Base-by-base conservation (phyloP, 2,797 vertebrate species). In the Typhlichthys eigenmanni region DNA sequence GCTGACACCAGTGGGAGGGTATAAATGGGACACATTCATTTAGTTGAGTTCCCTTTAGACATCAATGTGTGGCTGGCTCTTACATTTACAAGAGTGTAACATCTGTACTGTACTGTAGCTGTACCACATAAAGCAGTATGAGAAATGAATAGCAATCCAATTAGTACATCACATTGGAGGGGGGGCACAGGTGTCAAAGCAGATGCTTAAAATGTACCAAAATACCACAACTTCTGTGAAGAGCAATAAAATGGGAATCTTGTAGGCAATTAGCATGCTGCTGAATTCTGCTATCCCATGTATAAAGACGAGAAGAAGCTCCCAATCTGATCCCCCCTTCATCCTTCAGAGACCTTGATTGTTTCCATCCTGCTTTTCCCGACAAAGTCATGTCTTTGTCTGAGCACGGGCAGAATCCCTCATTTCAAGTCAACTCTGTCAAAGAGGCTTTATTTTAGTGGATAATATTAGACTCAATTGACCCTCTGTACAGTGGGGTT, bases 341-440 rank as follows among this genome's bases (percentile, higher is more conserved):
- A 57, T 52, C 61, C 57, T 62, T 12, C 52, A 13, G 48, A 56
- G 29, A 17, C 48, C 59, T 60, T 72, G 60, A 78, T 67, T 57
- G 57, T 51, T 57, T 76, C 64, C 64, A 74, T 68, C 17, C 73
- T 48, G 67, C 34, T 68, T 56, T 70, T 49, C 8, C 46, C 59
- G 73, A 80, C 78, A 80, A 86, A 92, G 85, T 81, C 43, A 78
- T 72, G 60, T 87, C 87, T 91, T 91, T 92, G 87, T 92, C 79
- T 78, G 59, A 67, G 75, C 54, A 66, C 64, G 64, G 54, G 72
- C 57, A 85, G 75, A 89, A 80, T 80, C 78, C 85, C 87, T 80
- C 49, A 32, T 32, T 45, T 70, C 74, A n/a, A 54, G 62, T 79
- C 70, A 68, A 34, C 72, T 66, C 58, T 2, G 13, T 85, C 55